These are phyloP conservation scores for Clusia tigrina DNA, from an alignment of 2,888 invertebrate genomes.

Conservation along the genomic window DNA sequence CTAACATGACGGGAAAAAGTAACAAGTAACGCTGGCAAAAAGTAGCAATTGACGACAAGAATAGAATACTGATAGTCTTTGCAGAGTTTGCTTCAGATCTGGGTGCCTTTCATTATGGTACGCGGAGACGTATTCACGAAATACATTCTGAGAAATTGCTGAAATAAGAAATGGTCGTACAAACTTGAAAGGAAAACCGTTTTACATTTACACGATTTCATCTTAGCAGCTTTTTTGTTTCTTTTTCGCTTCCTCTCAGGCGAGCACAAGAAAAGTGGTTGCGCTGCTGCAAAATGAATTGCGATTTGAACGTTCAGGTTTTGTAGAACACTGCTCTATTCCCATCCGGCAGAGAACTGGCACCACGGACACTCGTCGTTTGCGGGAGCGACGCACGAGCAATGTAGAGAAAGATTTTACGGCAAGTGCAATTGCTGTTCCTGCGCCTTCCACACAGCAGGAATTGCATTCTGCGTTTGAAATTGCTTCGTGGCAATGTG, in stretches of 20 bases:
- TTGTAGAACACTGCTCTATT: too few species aligned
- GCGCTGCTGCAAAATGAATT: constrained; percentile 9
- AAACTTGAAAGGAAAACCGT: constrained; percentile 28
- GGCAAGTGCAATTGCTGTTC: not conserved
- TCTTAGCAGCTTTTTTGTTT: constrained; percentile 9
- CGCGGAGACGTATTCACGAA: not conserved
- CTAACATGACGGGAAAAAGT: not conserved
- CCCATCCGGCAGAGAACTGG: not conserved
- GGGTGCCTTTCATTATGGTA: not conserved
- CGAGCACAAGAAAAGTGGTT: not conserved
- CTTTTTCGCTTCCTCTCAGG: too few species aligned
- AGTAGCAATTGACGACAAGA: not conserved
- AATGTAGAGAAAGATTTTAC: not conserved
- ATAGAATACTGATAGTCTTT: too few species aligned
- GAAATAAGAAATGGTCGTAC: constrained; percentile 9
- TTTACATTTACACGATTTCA: constrained; percentile 31
- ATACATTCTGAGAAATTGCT: constrained; percentile 17
- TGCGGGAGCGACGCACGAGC: not conserved
- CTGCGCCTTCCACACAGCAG: not conserved
- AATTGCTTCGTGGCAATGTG: not conserved
- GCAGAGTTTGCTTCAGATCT: too few species aligned
- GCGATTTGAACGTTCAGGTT: constrained; percentile 8
- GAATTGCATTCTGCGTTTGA: not conserved
- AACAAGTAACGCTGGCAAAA: not conserved
- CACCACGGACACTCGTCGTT: not conserved